Percentiles rank a stretch among this genome's conserved stretches.
Conservation (phyloP, 1,140 invertebrate genomes). For the Heliconius hermathena region DNA sequence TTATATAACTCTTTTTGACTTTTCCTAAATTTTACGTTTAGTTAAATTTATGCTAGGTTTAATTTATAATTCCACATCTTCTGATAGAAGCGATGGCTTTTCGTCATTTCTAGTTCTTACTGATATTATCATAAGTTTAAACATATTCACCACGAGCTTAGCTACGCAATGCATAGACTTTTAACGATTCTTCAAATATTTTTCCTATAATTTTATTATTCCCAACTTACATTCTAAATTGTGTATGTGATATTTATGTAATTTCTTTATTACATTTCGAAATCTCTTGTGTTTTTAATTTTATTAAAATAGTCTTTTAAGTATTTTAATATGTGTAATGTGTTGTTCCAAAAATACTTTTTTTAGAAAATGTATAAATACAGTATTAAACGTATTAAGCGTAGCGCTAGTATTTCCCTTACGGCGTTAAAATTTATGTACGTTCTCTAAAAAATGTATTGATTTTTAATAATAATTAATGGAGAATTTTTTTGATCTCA, state of each 20-base stretch:
- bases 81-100: background rate
- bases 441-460: no score
- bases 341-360: no score
- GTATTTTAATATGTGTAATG: background rate
- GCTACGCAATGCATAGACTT: conserved; percentile 11
- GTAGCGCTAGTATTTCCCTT: no score
- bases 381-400: no score
- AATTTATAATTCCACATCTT: background rate
- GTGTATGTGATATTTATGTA: conserved; percentile 14
- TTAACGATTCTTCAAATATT: background rate
- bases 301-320: background rate
- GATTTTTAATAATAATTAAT: background rate
- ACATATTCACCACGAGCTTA: conserved; percentile 16
- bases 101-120: background rate
- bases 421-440: no score
- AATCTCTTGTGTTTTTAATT: background rate
- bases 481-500: background rate
- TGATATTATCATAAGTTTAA: conserved; percentile 1
- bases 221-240: conserved; percentile 9
- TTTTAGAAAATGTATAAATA: no score
- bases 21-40: background rate
- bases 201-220: background rate
- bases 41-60: background rate
- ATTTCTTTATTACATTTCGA: background rate
- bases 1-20: background rate